Conservation (phyloP, 2,113 vertebrate genomes). For the Phaethon lepturus region DNA sequence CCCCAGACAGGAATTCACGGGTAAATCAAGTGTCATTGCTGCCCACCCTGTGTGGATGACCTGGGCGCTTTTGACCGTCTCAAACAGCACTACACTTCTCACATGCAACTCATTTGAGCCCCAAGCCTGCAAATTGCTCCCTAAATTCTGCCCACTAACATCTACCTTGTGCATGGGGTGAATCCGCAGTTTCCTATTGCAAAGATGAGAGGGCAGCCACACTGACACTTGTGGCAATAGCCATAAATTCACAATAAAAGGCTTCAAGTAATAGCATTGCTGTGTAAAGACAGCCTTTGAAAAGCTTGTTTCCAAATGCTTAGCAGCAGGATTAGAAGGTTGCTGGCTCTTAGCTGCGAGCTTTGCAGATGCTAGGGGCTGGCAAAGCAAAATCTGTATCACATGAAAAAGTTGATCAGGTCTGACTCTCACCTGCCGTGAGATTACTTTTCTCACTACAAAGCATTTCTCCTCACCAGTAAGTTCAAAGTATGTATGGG, state of each 20-base stretch:
- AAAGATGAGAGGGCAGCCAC: not conserved
- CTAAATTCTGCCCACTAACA: not conserved
- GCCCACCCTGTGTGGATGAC: not conserved
- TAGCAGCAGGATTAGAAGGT: constrained; percentile 61
- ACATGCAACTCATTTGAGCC: not conserved
- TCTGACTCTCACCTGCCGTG: constrained; percentile 43
- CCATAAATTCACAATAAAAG: constrained; percentile 35
- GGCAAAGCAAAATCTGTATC: constrained; percentile 66
- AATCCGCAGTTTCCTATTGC: not conserved
- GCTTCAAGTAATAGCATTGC: constrained; percentile 4
- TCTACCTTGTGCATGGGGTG: not conserved
- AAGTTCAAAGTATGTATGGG: constrained; percentile 54
- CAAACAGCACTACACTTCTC: not conserved
- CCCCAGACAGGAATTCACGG: not conserved
- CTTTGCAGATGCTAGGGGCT: constrained; percentile 56
- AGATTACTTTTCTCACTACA: constrained; percentile 70
- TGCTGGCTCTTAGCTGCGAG: constrained; percentile 23
- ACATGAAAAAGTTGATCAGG: constrained; percentile 66
- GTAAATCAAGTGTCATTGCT: not conserved
- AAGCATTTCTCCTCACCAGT: constrained; percentile 56
- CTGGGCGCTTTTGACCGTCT: not conserved
- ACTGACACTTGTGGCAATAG: not conserved
- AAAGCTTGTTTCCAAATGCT: constrained; percentile 52
- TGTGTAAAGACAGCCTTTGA: constrained; percentile 31
- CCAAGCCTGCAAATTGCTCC: not conserved